These are phyloP conservation scores for Colistium nudipinnis DNA, from an alignment of 2,113 vertebrate genomes.

Conservation along the genomic window DNA sequence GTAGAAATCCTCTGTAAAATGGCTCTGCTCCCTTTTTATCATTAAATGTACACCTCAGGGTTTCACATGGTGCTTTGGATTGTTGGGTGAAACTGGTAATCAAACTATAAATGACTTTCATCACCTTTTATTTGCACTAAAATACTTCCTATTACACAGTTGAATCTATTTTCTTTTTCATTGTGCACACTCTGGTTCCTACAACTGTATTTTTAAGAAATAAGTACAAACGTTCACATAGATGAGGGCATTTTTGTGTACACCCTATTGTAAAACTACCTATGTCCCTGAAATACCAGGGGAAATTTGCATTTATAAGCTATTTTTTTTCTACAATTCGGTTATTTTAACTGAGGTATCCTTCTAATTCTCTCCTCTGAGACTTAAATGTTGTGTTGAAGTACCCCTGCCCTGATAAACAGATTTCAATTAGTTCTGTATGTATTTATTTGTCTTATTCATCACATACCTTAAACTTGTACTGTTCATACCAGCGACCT, in stretches of 20 bases:
- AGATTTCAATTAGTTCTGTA: conserved; percentile 25
- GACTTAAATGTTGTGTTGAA: not conserved
- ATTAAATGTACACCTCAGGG: conserved; percentile 55
- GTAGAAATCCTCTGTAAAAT: not conserved
- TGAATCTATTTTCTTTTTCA: conserved; percentile 48
- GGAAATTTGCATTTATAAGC: conserved; percentile 28
- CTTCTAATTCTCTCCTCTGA: not conserved
- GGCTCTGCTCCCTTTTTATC: conserved; percentile 18
- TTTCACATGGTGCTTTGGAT: conserved; percentile 44
- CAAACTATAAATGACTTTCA: not conserved
- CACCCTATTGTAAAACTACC: conserved; percentile 58
- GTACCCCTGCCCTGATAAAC: not conserved
- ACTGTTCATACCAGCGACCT: not conserved
- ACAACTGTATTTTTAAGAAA: conserved; percentile 14
- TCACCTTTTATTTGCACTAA: conserved; percentile 61
- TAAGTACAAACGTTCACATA: conserved; percentile 46
- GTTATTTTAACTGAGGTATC: not conserved
- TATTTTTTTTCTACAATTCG: conserved; percentile 9
- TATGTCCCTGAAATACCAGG: conserved; percentile 20
- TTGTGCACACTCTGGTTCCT: conserved; percentile 24
- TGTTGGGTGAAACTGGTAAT: too few species aligned
- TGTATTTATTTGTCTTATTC: conserved; percentile 62
- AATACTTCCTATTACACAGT: conserved; percentile 20
- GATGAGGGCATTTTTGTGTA: conserved; percentile 43
- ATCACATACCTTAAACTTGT: conserved; percentile 11